Percentiles rank a stretch among this genome's conserved stretches.
These are phyloP conservation scores for Nanorana parkeri DNA, from an alignment of 2,113 vertebrate species.

Conservation along the genomic window DNA sequence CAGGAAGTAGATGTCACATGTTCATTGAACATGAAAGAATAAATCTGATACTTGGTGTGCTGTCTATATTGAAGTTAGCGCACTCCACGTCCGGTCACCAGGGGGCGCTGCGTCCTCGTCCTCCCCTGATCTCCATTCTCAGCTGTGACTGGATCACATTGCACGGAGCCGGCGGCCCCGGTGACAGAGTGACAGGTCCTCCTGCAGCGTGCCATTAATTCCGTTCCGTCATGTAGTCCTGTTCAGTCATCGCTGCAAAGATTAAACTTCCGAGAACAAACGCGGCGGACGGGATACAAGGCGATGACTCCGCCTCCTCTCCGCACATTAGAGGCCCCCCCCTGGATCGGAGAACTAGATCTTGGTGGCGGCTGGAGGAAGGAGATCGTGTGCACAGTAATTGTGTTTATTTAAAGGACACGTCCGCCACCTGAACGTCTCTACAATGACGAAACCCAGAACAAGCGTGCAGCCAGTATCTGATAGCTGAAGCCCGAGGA, in stretches of 20 bases:
- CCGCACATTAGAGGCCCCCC: not conserved
- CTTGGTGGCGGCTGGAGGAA: not conserved
- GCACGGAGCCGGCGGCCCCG: not conserved
- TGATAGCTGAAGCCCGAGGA: too few species aligned
- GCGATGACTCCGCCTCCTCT: not conserved
- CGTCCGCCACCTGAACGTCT: too few species aligned
- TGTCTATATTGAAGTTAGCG: too few species aligned
- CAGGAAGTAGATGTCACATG: too few species aligned
- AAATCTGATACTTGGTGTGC: too few species aligned
- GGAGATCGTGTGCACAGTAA: not conserved
- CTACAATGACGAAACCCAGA: too few species aligned
- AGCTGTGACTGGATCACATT: not conserved
- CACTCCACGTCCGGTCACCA: not conserved
- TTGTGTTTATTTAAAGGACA: too few species aligned
- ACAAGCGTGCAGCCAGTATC: too few species aligned
- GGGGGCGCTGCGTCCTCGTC: constrained; percentile 5
- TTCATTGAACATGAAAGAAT: too few species aligned
- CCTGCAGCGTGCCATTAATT: constrained; percentile 16
- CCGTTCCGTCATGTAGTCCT: constrained; percentile 9
- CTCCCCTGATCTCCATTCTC: not conserved
- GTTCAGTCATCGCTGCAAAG: not conserved
- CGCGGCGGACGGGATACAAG: not conserved
- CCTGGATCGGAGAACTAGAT: not conserved
- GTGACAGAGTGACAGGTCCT: constrained; percentile 2
- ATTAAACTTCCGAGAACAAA: not conserved